Conservation (phyloP, 1,140 invertebrate species). For the Babylonia areolata region DNA sequence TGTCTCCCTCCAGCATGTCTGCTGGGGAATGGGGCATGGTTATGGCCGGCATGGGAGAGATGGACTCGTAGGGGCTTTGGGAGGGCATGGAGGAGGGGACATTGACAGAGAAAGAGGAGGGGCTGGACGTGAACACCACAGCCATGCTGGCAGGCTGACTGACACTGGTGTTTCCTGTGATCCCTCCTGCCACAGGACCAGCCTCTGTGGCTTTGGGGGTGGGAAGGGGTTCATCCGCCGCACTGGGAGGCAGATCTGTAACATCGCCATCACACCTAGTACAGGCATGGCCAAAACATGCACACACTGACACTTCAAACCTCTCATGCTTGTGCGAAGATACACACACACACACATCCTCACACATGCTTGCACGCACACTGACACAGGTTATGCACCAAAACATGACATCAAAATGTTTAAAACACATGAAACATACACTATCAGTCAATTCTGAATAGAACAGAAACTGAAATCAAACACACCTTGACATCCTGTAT, state of each 20-base stretch:
- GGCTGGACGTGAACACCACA: background rate
- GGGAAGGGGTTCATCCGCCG: slow-evolving; percentile 84
- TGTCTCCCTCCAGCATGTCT: background rate
- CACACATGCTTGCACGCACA: too few species aligned
- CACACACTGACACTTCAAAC: too few species aligned
- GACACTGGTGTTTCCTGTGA: background rate
- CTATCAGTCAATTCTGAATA: too few species aligned
- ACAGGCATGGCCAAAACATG: too few species aligned
- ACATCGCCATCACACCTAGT: slow-evolving; percentile 22
- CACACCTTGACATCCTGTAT: too few species aligned
- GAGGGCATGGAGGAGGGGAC: background rate
- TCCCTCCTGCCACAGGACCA: slow-evolving; percentile 40
- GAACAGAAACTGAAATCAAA: too few species aligned
- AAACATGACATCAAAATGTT: too few species aligned
- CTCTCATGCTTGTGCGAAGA: too few species aligned
- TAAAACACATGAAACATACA: too few species aligned
- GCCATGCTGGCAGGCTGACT: background rate
- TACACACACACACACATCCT: too few species aligned
- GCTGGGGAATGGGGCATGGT: slow-evolving; percentile 8
- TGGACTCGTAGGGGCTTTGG: background rate
- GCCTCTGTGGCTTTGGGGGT: slow-evolving; percentile 79
- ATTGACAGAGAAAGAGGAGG: background rate
- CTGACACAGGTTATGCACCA: too few species aligned
- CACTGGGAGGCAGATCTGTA: slow-evolving; percentile 89
- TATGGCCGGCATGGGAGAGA: slow-evolving; percentile 22